Evolutionary conservation across 2,113 vertebrate genomes (phyloP).

Genomic region (Apodemus sylvaticus): DNA sequence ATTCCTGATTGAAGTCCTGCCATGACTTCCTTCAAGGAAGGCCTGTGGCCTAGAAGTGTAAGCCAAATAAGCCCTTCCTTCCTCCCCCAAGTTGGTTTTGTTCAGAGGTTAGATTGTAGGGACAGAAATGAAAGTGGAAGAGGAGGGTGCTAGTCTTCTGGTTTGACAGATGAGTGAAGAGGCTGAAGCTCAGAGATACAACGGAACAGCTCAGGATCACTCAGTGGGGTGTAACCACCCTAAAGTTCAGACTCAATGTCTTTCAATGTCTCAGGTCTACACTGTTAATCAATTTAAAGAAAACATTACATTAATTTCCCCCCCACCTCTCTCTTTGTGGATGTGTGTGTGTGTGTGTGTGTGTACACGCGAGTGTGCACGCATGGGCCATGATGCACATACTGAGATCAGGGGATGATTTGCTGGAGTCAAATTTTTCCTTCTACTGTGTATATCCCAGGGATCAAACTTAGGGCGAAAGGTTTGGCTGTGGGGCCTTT

Average conservation of each 20-base stretch:
- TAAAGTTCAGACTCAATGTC: not conserved
- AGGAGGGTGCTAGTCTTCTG: not conserved
- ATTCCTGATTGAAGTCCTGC: not conserved
- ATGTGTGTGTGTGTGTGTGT: not conserved
- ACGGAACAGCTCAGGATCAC: not conserved
- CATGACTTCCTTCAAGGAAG: not conserved
- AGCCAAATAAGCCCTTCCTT: not conserved
- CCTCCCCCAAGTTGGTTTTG: not conserved
- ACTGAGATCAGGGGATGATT: not conserved
- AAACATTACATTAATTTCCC: not conserved
- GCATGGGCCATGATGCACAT: not conserved
- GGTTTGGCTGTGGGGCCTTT: not conserved
- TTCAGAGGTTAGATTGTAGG: not conserved
- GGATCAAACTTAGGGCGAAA: not conserved
- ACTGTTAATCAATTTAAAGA: not conserved
- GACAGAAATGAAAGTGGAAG: not conserved
- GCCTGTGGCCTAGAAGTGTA: too few species aligned
- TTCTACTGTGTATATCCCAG: not conserved
- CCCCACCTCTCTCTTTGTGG: too few species aligned
- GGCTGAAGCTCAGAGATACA: not conserved
- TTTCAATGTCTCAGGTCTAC: not conserved
- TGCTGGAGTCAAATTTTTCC: not conserved
- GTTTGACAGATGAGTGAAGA: constrained; percentile 31
- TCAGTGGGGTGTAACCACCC: not conserved
- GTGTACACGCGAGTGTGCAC: not conserved